Base-by-base conservation (phyloP, 1,140 invertebrate species). In the Nasonia vitripennis region DNA sequence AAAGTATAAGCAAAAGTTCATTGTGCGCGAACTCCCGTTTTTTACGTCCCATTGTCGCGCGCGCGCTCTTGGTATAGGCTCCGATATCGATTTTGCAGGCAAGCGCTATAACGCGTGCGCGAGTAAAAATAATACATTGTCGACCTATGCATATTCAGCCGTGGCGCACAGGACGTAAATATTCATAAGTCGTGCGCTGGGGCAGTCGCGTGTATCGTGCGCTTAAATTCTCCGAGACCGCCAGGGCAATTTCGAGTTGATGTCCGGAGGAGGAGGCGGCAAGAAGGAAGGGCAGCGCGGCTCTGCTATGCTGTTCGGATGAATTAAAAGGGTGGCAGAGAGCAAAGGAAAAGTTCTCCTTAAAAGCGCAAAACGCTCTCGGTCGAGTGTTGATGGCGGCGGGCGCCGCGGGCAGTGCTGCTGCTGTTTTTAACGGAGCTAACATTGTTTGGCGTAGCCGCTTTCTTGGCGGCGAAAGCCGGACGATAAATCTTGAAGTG, bases 51-150 rank as follows among this genome's bases (percentile, higher is more conserved):
- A 41, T 68, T 80, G 68, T 68, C 34, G 78, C 62, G 9, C 27
- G 75, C 37, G 75, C 45, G 41, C 51, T 55, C 12, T 55, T 55
- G 51, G 14, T 62, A 20, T n/a, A 68, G 78, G 67, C 62, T 62
- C 17, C 87, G 88, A 89, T 91, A 93, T 92, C 88, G 91, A 93
- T 93, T 89, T 89, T 88, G 87, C 87, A 88, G 11, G 70, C 70
- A 31, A 23, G n/a, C 11, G 68, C n/a, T 70, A 71, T 37, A 37
- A 2, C 70, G 12, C 62, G 74, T 11, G 23, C 17, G 89, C 87
- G 86, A 81, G 88, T 87, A 92, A 92, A 92, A 92, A 92, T 92
- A 92, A 92, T 92, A 90, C 90, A 92, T 92, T 90, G 90, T 91
- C 90, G 88, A 88, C 11, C 68, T 90, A 92, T 92, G 90, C 90